These are phyloP conservation scores for Melitaea athalia DNA, from an alignment of 2,888 invertebrate genomes.

Conservation along the genomic window DNA sequence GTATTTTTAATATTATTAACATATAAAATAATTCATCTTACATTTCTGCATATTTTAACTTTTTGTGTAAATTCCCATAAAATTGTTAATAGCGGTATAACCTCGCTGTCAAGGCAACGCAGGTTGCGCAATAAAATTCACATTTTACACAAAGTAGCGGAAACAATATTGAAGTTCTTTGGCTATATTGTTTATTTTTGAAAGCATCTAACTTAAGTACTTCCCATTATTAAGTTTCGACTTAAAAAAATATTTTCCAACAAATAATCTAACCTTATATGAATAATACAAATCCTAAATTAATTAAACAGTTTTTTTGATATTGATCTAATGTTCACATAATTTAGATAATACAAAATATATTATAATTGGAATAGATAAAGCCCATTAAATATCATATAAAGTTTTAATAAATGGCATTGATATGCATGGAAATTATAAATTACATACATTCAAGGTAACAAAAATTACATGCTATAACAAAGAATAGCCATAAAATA, in stretches of 20 bases:
- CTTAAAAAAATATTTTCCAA: too few relatives aligned
- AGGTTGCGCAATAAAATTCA: slow-evolving; percentile 58
- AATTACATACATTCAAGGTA: slow-evolving; percentile 1
- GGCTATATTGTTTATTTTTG: background rate
- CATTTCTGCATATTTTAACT: slow-evolving; percentile 33
- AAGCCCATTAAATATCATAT: too few relatives aligned
- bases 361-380: too few relatives aligned
- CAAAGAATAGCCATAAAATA: background rate
- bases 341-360: too few relatives aligned
- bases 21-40: background rate
- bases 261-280: too few relatives aligned
- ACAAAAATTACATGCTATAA: background rate
- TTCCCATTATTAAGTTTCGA: too few relatives aligned
- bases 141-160: background rate
- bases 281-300: too few relatives aligned
- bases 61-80: slow-evolving; percentile 25
- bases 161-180: background rate
- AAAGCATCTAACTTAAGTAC: background rate
- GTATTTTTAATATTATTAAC: slow-evolving; percentile 44
- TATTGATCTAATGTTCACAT: background rate
- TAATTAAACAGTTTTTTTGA: background rate
- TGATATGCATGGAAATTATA: background rate
- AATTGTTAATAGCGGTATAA: slow-evolving; percentile 51
- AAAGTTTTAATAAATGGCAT: background rate
- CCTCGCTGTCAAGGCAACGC: slow-evolving; percentile 68